Percentiles rank a stretch among this genome's conserved stretches.
These are phyloP conservation scores for Caenorhabditis briggsae DNA, from an alignment of 1,140 invertebrate species.

Conservation along the genomic window DNA sequence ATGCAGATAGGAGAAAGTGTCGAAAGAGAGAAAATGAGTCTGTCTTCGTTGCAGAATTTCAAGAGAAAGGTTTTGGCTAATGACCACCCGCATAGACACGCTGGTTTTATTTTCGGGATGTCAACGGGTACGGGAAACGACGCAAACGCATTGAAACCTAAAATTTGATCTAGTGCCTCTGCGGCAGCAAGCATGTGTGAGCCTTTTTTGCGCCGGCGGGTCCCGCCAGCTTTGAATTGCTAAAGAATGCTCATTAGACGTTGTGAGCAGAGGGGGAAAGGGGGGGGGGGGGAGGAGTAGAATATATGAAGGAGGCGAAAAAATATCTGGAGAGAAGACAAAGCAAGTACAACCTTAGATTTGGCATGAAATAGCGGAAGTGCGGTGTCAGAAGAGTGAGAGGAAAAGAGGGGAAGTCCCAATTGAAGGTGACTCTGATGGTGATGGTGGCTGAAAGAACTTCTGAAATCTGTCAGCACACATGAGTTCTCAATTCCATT, in stretches of 20 bases:
- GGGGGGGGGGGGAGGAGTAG: background rate
- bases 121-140: background rate
- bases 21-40: background rate
- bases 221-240: background rate
- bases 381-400: background rate
- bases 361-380: background rate
- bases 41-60: conserved; percentile 26
- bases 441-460: background rate
- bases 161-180: conserved; percentile 29
- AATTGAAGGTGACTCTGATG: background rate
- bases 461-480: conserved; percentile 11
- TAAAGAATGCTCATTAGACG: conserved; percentile 46
- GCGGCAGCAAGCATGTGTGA: background rate
- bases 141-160: conserved; percentile 20
- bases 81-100: conserved; percentile 42
- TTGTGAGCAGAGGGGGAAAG: background rate
- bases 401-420: background rate
- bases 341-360: conserved; percentile 19
- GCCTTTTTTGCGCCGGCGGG: background rate
- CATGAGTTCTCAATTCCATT: conserved; percentile 10
- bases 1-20: too few species aligned
- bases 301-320: background rate
- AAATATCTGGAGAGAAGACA: background rate
- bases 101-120: background rate
- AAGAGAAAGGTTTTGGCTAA: conserved; percentile 12